phyloP scores from a whole-genome alignment of 2,888 invertebrate genomes.

The Scelioninae gen. 1 region DNA sequence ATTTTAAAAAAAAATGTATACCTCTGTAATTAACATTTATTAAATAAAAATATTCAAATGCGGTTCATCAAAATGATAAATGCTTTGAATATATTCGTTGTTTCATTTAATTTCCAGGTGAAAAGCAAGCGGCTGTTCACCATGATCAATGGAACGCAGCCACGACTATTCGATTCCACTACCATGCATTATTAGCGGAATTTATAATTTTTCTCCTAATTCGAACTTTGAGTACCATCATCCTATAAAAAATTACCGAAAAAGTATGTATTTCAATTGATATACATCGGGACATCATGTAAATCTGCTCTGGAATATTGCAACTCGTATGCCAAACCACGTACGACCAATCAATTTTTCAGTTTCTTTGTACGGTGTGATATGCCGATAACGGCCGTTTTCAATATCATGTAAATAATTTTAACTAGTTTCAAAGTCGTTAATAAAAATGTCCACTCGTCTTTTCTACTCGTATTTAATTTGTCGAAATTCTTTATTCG shows the following conservation, averaged over 20 bases:
- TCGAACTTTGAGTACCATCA: conserved; percentile 41
- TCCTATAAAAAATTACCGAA: conserved; percentile 46
- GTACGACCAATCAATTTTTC: conserved; percentile 28
- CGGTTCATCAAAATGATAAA: conserved; percentile 11
- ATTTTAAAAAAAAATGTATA: too few species aligned
- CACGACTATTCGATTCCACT: conserved; percentile 76
- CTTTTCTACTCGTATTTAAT: too few species aligned
- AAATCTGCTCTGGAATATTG: conserved; percentile 34
- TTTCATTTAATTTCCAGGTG: conserved; percentile 83
- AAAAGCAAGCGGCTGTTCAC: conserved; percentile 88
- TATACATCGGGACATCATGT: conserved; percentile 29
- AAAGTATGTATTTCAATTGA: conserved; percentile 51
- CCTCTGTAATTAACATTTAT: too few species aligned
- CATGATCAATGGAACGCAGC: conserved; percentile 87
- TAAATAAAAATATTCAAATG: conserved; percentile 39
- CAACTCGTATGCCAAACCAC: conserved; percentile 37
- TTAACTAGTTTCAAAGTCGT: too few species aligned
- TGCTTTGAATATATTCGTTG: conserved; percentile 46
- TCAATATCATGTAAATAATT: conserved; percentile 39
- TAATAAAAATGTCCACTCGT: too few species aligned
- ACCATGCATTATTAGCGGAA: conserved; percentile 49
- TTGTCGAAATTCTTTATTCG: too few species aligned
- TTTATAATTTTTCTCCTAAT: conserved; percentile 61
- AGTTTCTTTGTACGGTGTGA: conserved; percentile 26
- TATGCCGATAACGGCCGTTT: conserved; percentile 4